These are phyloP conservation scores for Cherax destructor DNA, from an alignment of 1,140 invertebrate genomes.

Conservation along the genomic window DNA sequence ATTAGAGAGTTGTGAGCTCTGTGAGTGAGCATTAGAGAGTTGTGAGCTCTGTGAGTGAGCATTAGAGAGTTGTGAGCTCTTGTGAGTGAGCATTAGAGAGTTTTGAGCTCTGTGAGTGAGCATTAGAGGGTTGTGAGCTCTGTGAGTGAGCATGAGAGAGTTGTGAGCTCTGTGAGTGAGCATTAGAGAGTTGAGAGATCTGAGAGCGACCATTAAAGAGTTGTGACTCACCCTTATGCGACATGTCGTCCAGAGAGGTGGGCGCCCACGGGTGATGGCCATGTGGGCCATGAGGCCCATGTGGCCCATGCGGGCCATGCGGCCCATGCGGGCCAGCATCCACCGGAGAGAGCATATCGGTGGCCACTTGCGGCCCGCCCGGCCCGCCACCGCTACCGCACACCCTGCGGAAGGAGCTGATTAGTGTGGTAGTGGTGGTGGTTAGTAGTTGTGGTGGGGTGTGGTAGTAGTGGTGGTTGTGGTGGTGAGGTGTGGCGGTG, in stretches of 20 bases:
- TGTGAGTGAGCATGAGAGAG: too few relatives aligned
- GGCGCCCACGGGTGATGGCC: conserved; percentile 49
- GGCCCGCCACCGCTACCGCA: conserved; percentile 60
- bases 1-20: too few relatives aligned
- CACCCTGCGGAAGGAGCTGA: conserved; percentile 43
- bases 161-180: background rate
- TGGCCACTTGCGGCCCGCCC: conserved; percentile 48
- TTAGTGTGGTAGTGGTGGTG: conserved; percentile 30
- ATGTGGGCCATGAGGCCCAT: conserved; percentile 49
- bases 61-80: too few relatives aligned
- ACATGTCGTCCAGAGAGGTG: conserved; percentile 52
- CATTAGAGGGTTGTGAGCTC: too few relatives aligned
- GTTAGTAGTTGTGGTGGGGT: background rate
- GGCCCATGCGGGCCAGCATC: conserved; percentile 51
- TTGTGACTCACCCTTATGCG: conserved; percentile 54
- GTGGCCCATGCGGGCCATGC: conserved; percentile 33
- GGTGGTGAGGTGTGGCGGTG: background rate
- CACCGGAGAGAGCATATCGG: conserved; percentile 56
- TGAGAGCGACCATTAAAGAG: background rate
- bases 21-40: too few relatives aligned
- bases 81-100: too few relatives aligned
- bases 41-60: too few relatives aligned
- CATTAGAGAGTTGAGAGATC: too few relatives aligned
- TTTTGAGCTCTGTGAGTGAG: too few relatives aligned
- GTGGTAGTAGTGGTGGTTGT: background rate